These are phyloP conservation scores for Paradisaea rubra DNA, from an alignment of 2,113 vertebrate species.

Conservation along the genomic window DNA sequence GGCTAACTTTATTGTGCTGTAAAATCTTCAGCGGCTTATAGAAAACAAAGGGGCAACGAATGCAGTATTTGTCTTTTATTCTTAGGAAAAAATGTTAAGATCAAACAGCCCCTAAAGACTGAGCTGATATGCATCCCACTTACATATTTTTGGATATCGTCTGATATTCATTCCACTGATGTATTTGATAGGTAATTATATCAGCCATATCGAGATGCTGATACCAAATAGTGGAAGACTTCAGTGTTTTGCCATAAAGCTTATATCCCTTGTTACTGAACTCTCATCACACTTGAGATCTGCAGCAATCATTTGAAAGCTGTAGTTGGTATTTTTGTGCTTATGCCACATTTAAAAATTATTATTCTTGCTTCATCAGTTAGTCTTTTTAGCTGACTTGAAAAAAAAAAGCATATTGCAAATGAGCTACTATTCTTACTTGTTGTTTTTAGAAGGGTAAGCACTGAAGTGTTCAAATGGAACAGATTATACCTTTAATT, in stretches of 20 bases:
- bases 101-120: slow-evolving; percentile 1
- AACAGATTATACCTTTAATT: slow-evolving; percentile 79
- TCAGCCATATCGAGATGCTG: not conserved
- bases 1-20: slow-evolving; percentile 24
- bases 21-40: slow-evolving; percentile 27
- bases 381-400: slow-evolving; percentile 61
- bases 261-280: not conserved
- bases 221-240: not conserved
- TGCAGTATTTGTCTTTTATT: not conserved
- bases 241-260: slow-evolving; percentile 11
- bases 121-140: not conserved
- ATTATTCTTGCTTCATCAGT: slow-evolving; percentile 63
- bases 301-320: slow-evolving; percentile 19
- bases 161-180: slow-evolving; percentile 26
- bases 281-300: not conserved
- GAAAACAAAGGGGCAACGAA: slow-evolving; percentile 23
- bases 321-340: slow-evolving; percentile 25
- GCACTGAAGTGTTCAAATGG: slow-evolving; percentile 70
- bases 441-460: slow-evolving; percentile 72
- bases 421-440: slow-evolving; percentile 73
- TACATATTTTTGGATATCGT: not conserved
- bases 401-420: slow-evolving; percentile 57
- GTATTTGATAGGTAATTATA: slow-evolving; percentile 21
- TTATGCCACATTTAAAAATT: slow-evolving; percentile 45
- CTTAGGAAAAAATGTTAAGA: not conserved